Percentiles rank a stretch among this genome's conserved stretches.
These are phyloP conservation scores for Drosophila leontia DNA, from an alignment of 1,140 invertebrate genomes.

Conservation along the genomic window DNA sequence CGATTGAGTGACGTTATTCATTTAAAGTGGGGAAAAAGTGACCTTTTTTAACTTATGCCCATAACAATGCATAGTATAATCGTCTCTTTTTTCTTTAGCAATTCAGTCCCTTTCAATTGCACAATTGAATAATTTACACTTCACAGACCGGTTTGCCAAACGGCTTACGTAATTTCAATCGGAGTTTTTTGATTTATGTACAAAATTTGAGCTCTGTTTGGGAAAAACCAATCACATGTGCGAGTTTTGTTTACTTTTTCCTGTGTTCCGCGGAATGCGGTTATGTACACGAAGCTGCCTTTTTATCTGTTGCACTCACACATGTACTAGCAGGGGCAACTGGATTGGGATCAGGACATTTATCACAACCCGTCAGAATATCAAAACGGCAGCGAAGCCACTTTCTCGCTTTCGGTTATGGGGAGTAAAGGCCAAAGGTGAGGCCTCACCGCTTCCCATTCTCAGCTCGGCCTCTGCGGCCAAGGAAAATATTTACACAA, in stretches of 20 bases:
- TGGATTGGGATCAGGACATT: slow-evolving; percentile 49
- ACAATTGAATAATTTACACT: slow-evolving; percentile 14
- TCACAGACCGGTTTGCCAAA: slow-evolving; percentile 5
- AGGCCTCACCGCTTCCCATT: slow-evolving; percentile 1
- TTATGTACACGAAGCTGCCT: not conserved
- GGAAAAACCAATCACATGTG: slow-evolving; percentile 39
- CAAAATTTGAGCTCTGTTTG: slow-evolving; percentile 9
- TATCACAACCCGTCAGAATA: slow-evolving; percentile 48
- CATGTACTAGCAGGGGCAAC: not conserved
- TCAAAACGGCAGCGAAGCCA: slow-evolving; percentile 39
- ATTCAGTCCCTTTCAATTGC: slow-evolving; percentile 1
- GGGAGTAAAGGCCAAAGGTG: slow-evolving; percentile 1
- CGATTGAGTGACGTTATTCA: not conserved
- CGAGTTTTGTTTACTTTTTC: slow-evolving; percentile 7
- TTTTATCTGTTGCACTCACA: slow-evolving; percentile 31
- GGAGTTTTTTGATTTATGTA: slow-evolving; percentile 45
- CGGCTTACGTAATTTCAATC: slow-evolving; percentile 36
- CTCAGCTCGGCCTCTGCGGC: slow-evolving; percentile 24
- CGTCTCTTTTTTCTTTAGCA: not conserved
- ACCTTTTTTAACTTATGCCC: not conserved
- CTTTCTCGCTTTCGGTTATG: slow-evolving; percentile 25
- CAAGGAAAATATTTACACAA: slow-evolving; percentile 76
- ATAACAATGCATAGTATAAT: not conserved
- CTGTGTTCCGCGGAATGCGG: slow-evolving; percentile 1
- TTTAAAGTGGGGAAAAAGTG: not conserved